These are phyloP conservation scores for Siniperca scherzeri DNA, from an alignment of 2,797 vertebrate species.

Conservation along the genomic window DNA sequence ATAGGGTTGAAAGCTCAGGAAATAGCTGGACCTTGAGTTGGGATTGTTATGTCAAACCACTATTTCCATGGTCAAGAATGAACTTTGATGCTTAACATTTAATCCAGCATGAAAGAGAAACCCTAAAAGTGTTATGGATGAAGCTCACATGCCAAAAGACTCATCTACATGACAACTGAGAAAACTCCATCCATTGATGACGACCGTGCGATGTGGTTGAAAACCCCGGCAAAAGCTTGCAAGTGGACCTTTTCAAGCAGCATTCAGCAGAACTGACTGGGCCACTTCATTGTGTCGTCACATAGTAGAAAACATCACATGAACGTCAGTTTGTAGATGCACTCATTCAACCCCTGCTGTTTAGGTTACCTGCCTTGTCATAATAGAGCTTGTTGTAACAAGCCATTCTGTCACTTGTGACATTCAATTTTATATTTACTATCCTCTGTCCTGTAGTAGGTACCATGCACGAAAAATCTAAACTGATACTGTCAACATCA, in stretches of 20 bases:
- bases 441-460: neutral
- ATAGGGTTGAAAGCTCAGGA: neutral
- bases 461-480: neutral
- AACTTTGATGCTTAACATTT: too few species aligned
- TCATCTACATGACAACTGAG: too few species aligned
- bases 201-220: too few species aligned
- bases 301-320: neutral
- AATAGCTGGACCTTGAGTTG: neutral
- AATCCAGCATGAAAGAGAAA: neutral
- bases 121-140: neutral
- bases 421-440: neutral
- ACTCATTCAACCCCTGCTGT: neutral
- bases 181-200: too few species aligned
- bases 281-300: neutral
- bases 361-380: too few species aligned
- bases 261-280: neutral
- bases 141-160: neutral
- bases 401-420: neutral
- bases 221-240: too few species aligned
- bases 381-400: too few species aligned
- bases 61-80: too few species aligned
- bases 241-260: too few species aligned
- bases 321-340: neutral
- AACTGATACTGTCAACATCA: neutral
- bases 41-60: too few species aligned